Evolutionary conservation across 2,797 vertebrate species (phyloP).

Genomic region (Cirrhinus mrigala): DNA sequence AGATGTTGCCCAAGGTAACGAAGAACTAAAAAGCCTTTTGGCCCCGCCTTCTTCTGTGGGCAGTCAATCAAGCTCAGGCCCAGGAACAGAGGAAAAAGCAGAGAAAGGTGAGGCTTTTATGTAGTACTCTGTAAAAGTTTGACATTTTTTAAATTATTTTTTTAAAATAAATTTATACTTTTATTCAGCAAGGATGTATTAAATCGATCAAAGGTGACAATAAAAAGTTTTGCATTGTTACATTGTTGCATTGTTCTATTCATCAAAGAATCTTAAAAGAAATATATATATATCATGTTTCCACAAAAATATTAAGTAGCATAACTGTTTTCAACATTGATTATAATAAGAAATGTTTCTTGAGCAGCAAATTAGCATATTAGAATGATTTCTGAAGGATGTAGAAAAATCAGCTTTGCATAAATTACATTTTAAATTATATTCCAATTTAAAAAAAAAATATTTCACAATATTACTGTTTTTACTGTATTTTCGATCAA

Average conservation of each 20-base stretch:
- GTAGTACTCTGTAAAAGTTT: background rate
- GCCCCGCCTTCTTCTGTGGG: constrained; percentile 90
- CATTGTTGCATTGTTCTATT: too few relatives aligned
- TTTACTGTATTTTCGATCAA: background rate
- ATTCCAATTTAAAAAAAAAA: background rate
- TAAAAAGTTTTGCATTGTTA: background rate
- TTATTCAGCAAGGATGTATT: background rate
- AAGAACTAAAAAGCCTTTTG: constrained; percentile 89
- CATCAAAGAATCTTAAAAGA: background rate
- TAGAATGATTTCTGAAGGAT: background rate
- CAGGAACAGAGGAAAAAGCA: constrained; percentile 91
- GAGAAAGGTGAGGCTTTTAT: constrained; percentile 87
- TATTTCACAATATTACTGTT: too few relatives aligned
- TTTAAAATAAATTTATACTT: background rate
- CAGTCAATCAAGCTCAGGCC: constrained; percentile 89
- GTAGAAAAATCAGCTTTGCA: background rate
- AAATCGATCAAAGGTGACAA: background rate
- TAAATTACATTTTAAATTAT: background rate
- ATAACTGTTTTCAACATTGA: background rate
- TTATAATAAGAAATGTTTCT: background rate
- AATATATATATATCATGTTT: background rate
- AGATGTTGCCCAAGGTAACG: constrained; percentile 86
- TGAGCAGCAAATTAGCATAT: background rate
- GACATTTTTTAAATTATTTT: background rate
- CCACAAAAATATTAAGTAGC: background rate